These are phyloP conservation scores for Zaprionus lachaisei DNA, from an alignment of 1,140 invertebrate species.

Conservation along the genomic window DNA sequence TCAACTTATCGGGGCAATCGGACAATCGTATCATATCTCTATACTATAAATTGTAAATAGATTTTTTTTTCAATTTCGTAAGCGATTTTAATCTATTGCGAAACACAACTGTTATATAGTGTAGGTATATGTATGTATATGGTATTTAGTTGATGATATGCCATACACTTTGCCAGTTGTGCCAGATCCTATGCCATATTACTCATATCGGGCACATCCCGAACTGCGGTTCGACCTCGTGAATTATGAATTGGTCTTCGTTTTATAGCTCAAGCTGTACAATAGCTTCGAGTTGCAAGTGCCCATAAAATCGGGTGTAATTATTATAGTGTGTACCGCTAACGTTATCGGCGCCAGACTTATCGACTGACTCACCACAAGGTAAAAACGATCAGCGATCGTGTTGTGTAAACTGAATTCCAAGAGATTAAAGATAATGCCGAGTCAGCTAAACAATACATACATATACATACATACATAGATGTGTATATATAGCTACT, in stretches of 20 bases:
- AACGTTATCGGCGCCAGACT: neutral
- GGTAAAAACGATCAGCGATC: slow-evolving; percentile 1
- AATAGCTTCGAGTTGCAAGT: neutral
- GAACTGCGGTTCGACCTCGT: neutral
- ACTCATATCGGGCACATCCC: neutral
- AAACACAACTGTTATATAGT: neutral
- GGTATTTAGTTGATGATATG: neutral
- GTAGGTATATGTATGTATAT: neutral
- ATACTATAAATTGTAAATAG: neutral
- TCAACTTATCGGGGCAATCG: slow-evolving; percentile 10
- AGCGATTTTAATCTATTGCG: slow-evolving; percentile 1
- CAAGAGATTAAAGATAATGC: neutral
- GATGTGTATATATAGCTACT: too few relatives aligned
- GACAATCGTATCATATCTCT: neutral
- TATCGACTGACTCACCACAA: neutral
- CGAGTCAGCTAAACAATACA: neutral
- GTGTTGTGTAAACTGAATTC: neutral
- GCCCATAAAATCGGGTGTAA: neutral
- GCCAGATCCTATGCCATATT: neutral
- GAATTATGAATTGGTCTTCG: neutral
- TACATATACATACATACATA: too few relatives aligned
- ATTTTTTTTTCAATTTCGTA: neutral
- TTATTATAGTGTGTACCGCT: neutral
- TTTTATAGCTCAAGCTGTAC: neutral
- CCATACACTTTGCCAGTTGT: too few relatives aligned